These are phyloP conservation scores for Lordiphosa stackelbergi DNA, from an alignment of 1,140 invertebrate genomes.

Conservation along the genomic window DNA sequence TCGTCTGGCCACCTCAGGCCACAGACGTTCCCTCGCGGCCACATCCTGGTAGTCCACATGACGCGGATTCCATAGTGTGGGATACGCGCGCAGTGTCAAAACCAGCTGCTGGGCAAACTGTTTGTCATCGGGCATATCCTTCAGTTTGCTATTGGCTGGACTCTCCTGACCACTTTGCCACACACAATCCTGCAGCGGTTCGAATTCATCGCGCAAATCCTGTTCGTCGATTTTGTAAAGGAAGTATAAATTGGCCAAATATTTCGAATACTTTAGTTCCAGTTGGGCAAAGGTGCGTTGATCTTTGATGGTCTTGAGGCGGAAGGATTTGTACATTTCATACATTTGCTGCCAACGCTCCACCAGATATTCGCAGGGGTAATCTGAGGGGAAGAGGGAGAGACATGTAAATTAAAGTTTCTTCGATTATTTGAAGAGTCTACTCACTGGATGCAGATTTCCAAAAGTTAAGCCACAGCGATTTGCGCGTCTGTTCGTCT, in stretches of 20 bases:
- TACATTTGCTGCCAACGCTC: slow-evolving; percentile 74
- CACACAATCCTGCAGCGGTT: slow-evolving; percentile 54
- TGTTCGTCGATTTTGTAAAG: slow-evolving; percentile 72
- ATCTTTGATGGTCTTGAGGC: slow-evolving; percentile 68
- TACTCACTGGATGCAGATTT: slow-evolving; percentile 53
- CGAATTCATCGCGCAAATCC: slow-evolving; percentile 65
- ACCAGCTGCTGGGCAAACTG: slow-evolving; percentile 62
- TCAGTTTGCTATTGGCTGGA: slow-evolving; percentile 32
- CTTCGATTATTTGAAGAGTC: neutral
- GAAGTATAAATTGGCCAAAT: slow-evolving; percentile 67
- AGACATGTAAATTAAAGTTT: neutral
- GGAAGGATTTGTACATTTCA: slow-evolving; percentile 74
- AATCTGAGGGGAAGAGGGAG: slow-evolving; percentile 35
- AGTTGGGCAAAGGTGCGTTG: slow-evolving; percentile 52
- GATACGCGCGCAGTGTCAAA: slow-evolving; percentile 48
- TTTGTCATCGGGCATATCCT: slow-evolving; percentile 68
- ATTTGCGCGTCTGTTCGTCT: slow-evolving; percentile 64
- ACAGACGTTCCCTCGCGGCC: slow-evolving; percentile 50
- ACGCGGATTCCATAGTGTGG: slow-evolving; percentile 58
- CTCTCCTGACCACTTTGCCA: slow-evolving; percentile 1
- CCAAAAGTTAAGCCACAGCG: slow-evolving; percentile 65
- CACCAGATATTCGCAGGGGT: slow-evolving; percentile 59
- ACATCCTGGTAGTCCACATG: slow-evolving; percentile 64
- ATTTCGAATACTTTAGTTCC: slow-evolving; percentile 71
- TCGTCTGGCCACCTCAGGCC: slow-evolving; percentile 56